A percentile compares a stretch with the other conserved stretches of the same genome.
Evolutionary conservation across 1,140 invertebrate species (phyloP).

Genomic region (Aphelenchoides fujianensis): DNA sequence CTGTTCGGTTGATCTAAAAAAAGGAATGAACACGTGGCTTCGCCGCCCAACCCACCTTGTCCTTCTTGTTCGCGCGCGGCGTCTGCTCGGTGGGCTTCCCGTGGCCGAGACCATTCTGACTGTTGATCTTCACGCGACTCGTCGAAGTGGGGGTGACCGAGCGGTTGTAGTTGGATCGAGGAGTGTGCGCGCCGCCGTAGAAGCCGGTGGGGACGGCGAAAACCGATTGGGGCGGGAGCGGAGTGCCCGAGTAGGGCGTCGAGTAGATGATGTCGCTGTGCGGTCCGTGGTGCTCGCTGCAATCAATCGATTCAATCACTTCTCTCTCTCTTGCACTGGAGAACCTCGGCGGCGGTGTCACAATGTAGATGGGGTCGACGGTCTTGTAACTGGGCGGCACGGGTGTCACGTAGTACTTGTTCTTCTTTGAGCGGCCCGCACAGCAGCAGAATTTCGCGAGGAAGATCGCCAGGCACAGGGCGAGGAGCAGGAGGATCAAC

Average conservation of each 20-base stretch:
- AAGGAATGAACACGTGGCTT: not conserved
- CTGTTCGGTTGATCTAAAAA: constrained; percentile 13
- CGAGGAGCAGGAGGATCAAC: constrained; percentile 25
- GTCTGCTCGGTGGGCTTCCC: not conserved
- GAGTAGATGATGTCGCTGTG: constrained; percentile 17
- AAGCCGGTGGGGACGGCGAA: not conserved
- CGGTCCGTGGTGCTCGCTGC: not conserved
- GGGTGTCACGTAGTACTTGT: constrained; percentile 31
- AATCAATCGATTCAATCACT: not conserved
- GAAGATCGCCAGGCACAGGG: constrained; percentile 22
- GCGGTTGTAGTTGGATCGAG: not conserved
- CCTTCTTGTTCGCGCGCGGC: constrained; percentile 1
- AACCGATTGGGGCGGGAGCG: constrained; percentile 6
- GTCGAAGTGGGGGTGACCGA: not conserved
- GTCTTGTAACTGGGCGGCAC: constrained; percentile 31
- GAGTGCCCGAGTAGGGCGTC: constrained; percentile 18
- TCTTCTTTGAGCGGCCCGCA: constrained; percentile 5
- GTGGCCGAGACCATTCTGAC: not conserved
- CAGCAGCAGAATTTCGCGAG: constrained; percentile 34
- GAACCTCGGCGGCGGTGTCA: constrained; percentile 25
- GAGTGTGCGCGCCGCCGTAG: not conserved
- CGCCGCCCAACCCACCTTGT: not conserved
- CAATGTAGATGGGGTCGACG: constrained; percentile 37
- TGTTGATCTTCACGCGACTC: not conserved
- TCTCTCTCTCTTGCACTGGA: not conserved